Conservation (phyloP, 2,797 vertebrate genomes). For the Siniperca undulata region DNA sequence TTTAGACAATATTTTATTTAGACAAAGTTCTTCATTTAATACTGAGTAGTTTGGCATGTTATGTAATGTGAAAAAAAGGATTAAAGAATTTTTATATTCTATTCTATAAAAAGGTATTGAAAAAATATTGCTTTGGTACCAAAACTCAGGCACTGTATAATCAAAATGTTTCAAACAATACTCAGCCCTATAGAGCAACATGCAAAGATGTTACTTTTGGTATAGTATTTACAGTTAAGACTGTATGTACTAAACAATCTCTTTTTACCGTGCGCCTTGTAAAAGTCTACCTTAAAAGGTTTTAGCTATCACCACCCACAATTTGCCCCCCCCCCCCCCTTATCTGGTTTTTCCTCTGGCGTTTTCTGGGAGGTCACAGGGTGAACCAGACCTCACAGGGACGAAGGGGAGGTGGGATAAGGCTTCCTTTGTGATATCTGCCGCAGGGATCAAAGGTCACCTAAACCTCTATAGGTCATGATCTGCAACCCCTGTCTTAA, state of each 20-base stretch:
- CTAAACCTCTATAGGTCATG: slow-evolving; percentile 78
- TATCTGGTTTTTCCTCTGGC: slow-evolving; percentile 74
- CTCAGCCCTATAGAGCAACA: background rate
- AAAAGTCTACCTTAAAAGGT: background rate
- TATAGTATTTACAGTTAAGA: background rate
- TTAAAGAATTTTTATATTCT: background rate
- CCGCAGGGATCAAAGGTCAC: slow-evolving; percentile 79
- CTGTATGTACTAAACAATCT: background rate
- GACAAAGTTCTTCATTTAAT: background rate
- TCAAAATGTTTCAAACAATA: background rate
- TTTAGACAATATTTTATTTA: background rate
- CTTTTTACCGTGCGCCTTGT: background rate
- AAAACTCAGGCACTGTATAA: background rate
- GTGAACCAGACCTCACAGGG: slow-evolving; percentile 80
- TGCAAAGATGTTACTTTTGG: background rate
- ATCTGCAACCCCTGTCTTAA: slow-evolving; percentile 76
- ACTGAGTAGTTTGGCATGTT: background rate
- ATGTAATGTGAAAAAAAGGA: background rate
- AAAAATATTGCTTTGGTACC: background rate
- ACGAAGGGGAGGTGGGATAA: slow-evolving; percentile 78
- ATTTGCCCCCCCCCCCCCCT: slow-evolving; percentile 51
- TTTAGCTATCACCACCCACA: slow-evolving; percentile 37
- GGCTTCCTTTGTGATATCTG: slow-evolving; percentile 78
- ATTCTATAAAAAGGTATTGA: background rate
- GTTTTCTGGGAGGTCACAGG: slow-evolving; percentile 72